phyloP scores from a whole-genome alignment of 2,797 vertebrate species.

The Fringilla coelebs region DNA sequence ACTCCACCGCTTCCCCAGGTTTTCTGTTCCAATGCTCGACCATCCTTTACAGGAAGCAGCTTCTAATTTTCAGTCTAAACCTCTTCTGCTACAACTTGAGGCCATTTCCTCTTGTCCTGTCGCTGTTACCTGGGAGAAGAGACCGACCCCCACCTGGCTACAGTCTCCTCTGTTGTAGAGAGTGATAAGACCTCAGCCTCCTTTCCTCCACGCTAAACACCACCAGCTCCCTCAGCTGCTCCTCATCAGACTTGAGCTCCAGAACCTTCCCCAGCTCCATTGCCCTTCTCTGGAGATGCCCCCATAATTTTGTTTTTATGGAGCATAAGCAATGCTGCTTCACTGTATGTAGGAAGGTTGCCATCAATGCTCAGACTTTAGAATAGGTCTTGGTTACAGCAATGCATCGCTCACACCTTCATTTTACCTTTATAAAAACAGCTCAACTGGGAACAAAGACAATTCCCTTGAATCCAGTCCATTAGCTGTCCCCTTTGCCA shows the following conservation, averaged over 20 bases:
- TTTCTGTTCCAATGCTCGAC: not conserved
- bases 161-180: not conserved
- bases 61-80: not conserved
- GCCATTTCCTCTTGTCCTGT: not conserved
- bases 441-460: not conserved
- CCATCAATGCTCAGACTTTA: not conserved
- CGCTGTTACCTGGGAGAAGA: not conserved
- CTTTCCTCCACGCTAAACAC: not conserved
- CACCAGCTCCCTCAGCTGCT: not conserved
- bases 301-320: not conserved
- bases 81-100: not conserved
- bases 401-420: not conserved
- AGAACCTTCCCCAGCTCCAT: not conserved
- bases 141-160: rapidly evolving
- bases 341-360: not conserved
- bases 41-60: rapidly evolving
- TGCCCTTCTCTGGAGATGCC: not conserved
- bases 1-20: not conserved
- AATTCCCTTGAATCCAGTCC: not conserved
- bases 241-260: not conserved
- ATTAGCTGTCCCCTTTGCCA: not conserved
- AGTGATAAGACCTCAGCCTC: not conserved
- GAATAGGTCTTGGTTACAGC: not conserved
- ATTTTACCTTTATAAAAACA: not conserved
- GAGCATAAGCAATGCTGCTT: not conserved